Conservation (phyloP, 2,113 vertebrate genomes). For the Rutilus rutilus region DNA sequence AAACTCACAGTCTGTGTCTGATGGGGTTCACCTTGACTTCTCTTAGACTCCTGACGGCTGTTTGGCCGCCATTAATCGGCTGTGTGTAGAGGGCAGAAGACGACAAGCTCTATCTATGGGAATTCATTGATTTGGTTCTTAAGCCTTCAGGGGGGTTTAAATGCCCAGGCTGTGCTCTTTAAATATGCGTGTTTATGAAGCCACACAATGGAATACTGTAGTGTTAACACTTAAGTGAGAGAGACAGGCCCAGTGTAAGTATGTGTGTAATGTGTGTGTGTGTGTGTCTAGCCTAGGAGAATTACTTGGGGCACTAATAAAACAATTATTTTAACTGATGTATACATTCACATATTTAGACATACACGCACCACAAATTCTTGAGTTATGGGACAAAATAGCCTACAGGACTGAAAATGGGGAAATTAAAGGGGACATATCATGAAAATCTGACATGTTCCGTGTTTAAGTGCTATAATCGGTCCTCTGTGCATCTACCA, state of each 20-base stretch:
- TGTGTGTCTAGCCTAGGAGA: not conserved
- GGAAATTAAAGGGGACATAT: not conserved
- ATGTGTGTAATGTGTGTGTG: not conserved
- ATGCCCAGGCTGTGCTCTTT: conserved; percentile 33
- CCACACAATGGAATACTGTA: not conserved
- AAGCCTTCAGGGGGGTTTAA: conserved; percentile 24
- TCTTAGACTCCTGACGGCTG: conserved; percentile 12
- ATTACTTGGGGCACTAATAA: conserved; percentile 14
- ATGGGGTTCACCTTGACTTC: conserved; percentile 48
- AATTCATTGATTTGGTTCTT: conserved; percentile 33
- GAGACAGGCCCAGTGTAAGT: not conserved
- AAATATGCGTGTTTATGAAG: conserved; percentile 39
- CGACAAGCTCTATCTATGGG: not conserved
- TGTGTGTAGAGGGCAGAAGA: not conserved
- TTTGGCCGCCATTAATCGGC: conserved; percentile 22
- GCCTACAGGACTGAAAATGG: not conserved
- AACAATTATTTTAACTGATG: not conserved
- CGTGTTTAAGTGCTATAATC: no score
- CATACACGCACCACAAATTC: not conserved
- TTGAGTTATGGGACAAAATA: not conserved
- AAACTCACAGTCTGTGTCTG: conserved; percentile 37
- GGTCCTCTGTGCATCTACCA: no score
- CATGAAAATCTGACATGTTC: no score
- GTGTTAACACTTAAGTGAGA: conserved; percentile 31
- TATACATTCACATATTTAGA: conserved; percentile 18